These are phyloP conservation scores for Harpalus rubripes DNA, from an alignment of 2,888 invertebrate species.

Conservation along the genomic window DNA sequence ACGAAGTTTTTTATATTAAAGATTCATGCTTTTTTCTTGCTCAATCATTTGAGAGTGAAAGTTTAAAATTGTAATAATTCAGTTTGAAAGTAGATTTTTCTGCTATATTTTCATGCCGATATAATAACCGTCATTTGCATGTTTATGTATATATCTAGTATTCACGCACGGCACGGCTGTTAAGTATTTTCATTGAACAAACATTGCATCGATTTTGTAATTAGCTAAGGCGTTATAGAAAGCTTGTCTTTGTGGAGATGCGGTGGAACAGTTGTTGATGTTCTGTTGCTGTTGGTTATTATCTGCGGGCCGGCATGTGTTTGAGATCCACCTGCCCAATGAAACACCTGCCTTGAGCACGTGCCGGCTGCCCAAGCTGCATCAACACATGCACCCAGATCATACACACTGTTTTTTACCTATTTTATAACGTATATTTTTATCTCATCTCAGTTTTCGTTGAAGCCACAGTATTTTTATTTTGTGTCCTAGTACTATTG, in stretches of 20 bases:
- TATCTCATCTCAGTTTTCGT: not conserved
- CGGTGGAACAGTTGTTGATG: not conserved
- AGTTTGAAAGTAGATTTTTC: conserved; percentile 65
- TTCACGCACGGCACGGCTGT: conserved; percentile 14
- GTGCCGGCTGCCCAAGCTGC: conserved; percentile 42
- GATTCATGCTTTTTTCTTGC: conserved; percentile 63
- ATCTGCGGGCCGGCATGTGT: conserved; percentile 54
- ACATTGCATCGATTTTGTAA: conserved; percentile 50
- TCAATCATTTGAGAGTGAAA: conserved; percentile 63
- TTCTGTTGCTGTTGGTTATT: not conserved
- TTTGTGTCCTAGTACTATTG: too few relatives aligned
- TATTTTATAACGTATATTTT: not conserved
- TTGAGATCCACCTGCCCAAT: conserved; percentile 40
- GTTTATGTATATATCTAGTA: conserved; percentile 46
- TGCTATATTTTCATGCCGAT: conserved; percentile 58
- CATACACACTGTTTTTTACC: not conserved
- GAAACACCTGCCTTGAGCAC: conserved; percentile 56
- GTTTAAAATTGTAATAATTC: conserved; percentile 65
- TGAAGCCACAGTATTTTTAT: not conserved
- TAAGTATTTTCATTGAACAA: conserved; percentile 47
- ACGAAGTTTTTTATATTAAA: conserved; percentile 58
- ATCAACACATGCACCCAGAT: too few relatives aligned
- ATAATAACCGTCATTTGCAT: conserved; percentile 61
- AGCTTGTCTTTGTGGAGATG: not conserved
- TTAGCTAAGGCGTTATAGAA: conserved; percentile 13